Evolutionary conservation across 2,888 invertebrate species (phyloP).

Genomic region (Athripsodes cinereus): DNA sequence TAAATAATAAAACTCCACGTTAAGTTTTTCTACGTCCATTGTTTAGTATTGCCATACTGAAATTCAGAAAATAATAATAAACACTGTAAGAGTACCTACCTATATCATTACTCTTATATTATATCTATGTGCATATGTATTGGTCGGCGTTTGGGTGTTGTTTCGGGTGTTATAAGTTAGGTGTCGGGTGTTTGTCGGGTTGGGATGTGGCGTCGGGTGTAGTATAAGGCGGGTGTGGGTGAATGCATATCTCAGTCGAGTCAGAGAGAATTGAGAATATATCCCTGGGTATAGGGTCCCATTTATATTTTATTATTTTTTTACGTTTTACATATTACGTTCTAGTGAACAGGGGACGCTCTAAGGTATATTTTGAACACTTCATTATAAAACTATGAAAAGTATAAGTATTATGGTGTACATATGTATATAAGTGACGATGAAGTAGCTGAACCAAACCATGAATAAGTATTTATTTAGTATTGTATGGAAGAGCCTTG

Average conservation of each 20-base stretch:
- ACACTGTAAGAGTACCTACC: neutral
- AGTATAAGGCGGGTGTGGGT: slow-evolving; percentile 14
- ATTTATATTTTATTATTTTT: neutral
- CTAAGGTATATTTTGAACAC: too few species aligned
- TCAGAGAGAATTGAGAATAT: slow-evolving; percentile 25
- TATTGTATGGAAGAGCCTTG: too few species aligned
- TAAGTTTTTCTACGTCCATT: too few species aligned
- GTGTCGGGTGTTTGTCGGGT: neutral
- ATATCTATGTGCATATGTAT: neutral
- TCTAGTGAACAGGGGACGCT: too few species aligned
- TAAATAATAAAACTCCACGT: too few species aligned
- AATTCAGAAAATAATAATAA: slow-evolving; percentile 1
- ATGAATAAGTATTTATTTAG: too few species aligned
- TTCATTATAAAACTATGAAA: too few species aligned
- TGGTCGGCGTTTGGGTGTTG: neutral
- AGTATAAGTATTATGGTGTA: too few species aligned
- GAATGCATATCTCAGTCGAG: slow-evolving; percentile 27
- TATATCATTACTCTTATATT: too few species aligned
- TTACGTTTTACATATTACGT: too few species aligned
- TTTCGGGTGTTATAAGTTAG: neutral
- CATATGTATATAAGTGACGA: too few species aligned
- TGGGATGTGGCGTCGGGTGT: neutral
- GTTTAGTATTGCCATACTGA: neutral
- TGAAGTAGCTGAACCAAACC: too few species aligned
- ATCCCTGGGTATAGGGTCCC: slow-evolving; percentile 18